Conservation (phyloP, 2,797 vertebrate genomes). For the Macroramphosus scolopax region DNA sequence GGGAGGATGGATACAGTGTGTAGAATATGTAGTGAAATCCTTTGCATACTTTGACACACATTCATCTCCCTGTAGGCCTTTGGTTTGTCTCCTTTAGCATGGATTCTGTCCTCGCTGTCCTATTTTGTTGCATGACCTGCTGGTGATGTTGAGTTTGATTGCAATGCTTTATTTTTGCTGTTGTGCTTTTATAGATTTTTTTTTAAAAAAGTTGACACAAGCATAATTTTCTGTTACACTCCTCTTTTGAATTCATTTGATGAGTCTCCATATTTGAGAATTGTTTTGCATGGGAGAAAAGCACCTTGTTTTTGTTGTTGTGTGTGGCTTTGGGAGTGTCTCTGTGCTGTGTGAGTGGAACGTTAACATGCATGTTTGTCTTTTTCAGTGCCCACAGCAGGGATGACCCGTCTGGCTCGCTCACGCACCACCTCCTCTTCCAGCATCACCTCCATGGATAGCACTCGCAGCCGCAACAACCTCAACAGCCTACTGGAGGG, state of each 20-base stretch:
- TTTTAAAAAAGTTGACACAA: not conserved
- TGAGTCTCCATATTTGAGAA: conserved; percentile 28
- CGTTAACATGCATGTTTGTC: conserved; percentile 33
- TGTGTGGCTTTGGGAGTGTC: conserved; percentile 14
- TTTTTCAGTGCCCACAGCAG: conserved; percentile 86
- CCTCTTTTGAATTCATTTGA: conserved; percentile 22
- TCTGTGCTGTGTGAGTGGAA: conserved; percentile 25
- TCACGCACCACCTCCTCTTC: conserved; percentile 93
- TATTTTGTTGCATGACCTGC: conserved; percentile 66
- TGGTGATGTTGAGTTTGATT: conserved; percentile 46
- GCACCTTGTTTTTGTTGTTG: conserved; percentile 19
- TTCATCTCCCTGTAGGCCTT: conserved; percentile 42
- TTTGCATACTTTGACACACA: conserved; percentile 57
- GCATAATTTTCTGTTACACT: conserved; percentile 20
- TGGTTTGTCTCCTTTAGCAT: conserved; percentile 50
- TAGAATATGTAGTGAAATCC: conserved; percentile 12
- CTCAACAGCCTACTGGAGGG: conserved; percentile 86
- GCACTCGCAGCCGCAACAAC: conserved; percentile 85
- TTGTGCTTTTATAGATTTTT: conserved; percentile 20
- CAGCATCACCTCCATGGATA: conserved; percentile 89
- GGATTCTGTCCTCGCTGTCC: conserved; percentile 36
- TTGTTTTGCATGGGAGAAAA: conserved; percentile 63
- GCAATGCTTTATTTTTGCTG: conserved; percentile 16
- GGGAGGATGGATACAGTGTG: not conserved
- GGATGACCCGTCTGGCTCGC: conserved; percentile 91